Percentiles rank a stretch among this genome's conserved stretches.
phyloP scores from a whole-genome alignment of 2,113 vertebrate genomes.

The Clupea harengus region DNA sequence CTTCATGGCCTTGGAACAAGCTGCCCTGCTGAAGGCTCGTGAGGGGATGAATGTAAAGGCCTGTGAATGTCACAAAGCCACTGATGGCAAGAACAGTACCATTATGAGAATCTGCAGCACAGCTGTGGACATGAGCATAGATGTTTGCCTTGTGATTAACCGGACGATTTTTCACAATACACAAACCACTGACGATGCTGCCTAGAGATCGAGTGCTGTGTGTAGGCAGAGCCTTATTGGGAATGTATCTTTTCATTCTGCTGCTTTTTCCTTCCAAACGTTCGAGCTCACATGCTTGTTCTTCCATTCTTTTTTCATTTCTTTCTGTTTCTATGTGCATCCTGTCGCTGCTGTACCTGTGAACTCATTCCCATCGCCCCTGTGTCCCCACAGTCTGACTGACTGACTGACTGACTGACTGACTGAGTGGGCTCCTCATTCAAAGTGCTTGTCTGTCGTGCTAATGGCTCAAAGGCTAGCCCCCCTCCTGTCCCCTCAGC shows the following conservation, averaged over 20 bases:
- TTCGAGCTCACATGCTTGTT: background rate
- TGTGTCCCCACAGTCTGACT: background rate
- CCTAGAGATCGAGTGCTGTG: background rate
- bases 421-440: background rate
- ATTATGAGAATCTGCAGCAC: background rate
- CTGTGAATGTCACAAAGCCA: background rate
- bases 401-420: background rate
- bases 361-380: background rate
- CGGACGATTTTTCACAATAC: background rate
- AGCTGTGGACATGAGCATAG: background rate
- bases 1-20: background rate
- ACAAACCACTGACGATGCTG: background rate
- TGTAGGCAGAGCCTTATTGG: no score
- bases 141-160: background rate
- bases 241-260: constrained; percentile 11
- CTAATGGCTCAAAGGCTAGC: background rate
- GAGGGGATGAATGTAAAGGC: background rate
- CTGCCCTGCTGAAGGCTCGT: background rate
- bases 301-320: background rate
- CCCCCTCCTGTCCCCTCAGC: background rate
- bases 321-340: background rate
- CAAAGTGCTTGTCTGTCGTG: background rate
- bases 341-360: background rate
- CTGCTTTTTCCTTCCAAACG: constrained; percentile 6
- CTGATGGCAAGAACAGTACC: background rate